Conservation (phyloP, 1,140 invertebrate species). For the Papilio polytes region DNA sequence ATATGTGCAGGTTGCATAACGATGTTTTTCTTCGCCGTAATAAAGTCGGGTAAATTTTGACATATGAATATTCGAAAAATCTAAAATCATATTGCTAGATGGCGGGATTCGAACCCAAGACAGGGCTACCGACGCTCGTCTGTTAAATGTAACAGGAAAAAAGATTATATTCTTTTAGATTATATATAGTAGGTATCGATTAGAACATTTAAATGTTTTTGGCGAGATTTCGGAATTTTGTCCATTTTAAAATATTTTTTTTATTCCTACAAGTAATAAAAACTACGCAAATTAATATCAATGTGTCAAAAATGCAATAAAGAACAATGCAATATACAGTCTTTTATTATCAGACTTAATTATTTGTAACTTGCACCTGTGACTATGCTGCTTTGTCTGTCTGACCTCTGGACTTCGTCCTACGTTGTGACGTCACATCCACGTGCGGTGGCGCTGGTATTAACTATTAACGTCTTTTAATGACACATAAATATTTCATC, state of each 20-base stretch:
- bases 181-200: neutral
- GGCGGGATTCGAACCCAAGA: too few relatives aligned
- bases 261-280: neutral
- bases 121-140: too few relatives aligned
- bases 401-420: neutral
- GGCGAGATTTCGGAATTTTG: neutral
- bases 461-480: neutral
- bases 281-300: neutral
- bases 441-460: neutral
- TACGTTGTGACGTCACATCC: neutral
- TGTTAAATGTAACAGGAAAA: neutral
- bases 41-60: too few relatives aligned
- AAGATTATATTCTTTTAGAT: neutral
- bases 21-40: too few relatives aligned
- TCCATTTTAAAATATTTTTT: neutral
- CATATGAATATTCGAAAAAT: too few relatives aligned
- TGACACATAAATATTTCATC: neutral
- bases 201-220: neutral
- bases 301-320: neutral
- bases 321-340: neutral
- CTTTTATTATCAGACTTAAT: neutral
- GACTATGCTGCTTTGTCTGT: neutral
- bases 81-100: too few relatives aligned
- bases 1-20: too few relatives aligned
- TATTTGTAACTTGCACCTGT: conserved; percentile 7